These are phyloP conservation scores for Ochotona curzoniae DNA, from an alignment of 2,113 vertebrate species.

Conservation along the genomic window DNA sequence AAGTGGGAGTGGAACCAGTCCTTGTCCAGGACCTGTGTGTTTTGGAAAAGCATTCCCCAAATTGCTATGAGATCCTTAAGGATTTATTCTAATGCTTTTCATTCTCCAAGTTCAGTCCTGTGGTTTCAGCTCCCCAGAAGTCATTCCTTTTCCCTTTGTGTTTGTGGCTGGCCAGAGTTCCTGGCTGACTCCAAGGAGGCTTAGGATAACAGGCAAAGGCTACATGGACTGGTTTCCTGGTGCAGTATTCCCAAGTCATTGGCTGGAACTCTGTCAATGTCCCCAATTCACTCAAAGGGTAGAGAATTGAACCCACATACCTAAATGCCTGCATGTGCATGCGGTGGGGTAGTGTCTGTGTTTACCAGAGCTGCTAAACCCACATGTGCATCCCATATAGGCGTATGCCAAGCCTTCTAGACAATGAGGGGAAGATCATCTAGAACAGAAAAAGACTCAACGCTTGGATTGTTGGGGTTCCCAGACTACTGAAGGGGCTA, in stretches of 20 bases:
- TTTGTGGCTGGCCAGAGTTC: background rate
- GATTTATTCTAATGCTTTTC: slow-evolving; percentile 67
- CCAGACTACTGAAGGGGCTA: background rate
- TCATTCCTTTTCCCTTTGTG: background rate
- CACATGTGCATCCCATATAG: background rate
- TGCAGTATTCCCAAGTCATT: background rate
- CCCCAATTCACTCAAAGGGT: background rate
- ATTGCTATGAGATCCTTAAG: slow-evolving; percentile 60
- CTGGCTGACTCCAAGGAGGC: background rate
- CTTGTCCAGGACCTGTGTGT: slow-evolving; percentile 10
- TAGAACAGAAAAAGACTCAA: background rate
- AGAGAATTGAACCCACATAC: background rate
- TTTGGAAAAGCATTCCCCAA: slow-evolving; percentile 44
- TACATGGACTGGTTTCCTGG: background rate
- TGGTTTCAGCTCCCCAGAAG: slow-evolving; percentile 44
- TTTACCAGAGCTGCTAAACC: background rate
- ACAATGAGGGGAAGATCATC: background rate
- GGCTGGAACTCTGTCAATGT: background rate
- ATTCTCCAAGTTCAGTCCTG: slow-evolving; percentile 33
- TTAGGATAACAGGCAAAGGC: background rate
- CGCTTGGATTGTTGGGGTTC: background rate
- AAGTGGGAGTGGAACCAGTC: background rate
- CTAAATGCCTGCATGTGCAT: background rate
- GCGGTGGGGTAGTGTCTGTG: background rate
- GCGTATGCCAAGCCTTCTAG: background rate